A percentile compares a stretch with the other conserved stretches of the same genome.
Conservation (phyloP, 2,888 invertebrate species). For the Endomychus coccineus region DNA sequence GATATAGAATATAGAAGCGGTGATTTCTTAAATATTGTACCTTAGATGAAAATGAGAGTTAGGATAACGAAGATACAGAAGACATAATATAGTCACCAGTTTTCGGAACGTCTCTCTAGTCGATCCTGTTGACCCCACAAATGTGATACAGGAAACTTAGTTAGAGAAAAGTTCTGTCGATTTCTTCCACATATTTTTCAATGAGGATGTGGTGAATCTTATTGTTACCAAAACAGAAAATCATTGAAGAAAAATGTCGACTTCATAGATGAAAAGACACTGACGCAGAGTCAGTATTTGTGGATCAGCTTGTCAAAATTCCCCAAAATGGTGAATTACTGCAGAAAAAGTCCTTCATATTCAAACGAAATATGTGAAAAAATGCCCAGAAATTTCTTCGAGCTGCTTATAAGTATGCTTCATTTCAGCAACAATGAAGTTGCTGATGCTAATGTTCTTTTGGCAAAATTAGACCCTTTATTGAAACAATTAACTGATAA, state of each 20-base stretch:
- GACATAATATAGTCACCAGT: neutral
- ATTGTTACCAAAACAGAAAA: neutral
- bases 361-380: too few species aligned
- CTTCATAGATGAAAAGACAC: constrained; percentile 13
- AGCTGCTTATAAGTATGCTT: constrained; percentile 12
- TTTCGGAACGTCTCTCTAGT: neutral
- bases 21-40: neutral
- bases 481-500: constrained; percentile 17
- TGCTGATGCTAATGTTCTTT: constrained; percentile 14
- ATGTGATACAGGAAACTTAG: too few species aligned
- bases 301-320: neutral
- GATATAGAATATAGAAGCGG: neutral
- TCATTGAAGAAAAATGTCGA: constrained; percentile 5
- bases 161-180: neutral
- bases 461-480: too few species aligned
- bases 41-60: neutral
- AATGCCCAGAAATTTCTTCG: constrained; percentile 16
- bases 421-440: constrained; percentile 21
- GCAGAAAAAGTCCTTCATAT: too few species aligned
- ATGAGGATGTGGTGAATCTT: neutral
- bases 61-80: too few species aligned
- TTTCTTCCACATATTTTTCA: neutral
- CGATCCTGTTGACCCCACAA: neutral
- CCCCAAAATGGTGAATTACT: constrained; percentile 9
- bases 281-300: constrained; percentile 1